Evolutionary conservation across 2,113 vertebrate species (phyloP).

Genomic region (Fulica atra): DNA sequence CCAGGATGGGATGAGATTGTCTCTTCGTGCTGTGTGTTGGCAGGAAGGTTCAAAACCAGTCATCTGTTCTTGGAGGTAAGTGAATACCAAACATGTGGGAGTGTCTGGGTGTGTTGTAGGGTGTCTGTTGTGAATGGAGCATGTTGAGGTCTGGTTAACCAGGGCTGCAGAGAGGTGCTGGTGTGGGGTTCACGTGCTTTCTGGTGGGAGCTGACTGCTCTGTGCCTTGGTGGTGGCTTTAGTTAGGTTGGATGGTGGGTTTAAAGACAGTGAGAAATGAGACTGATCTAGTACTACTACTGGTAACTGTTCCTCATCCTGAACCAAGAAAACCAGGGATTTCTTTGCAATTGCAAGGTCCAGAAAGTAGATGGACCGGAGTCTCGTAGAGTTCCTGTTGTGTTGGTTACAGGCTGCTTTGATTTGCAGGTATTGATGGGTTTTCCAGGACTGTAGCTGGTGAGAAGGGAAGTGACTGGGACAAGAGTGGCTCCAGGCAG

Average conservation of each 20-base stretch:
- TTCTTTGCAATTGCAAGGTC: not conserved
- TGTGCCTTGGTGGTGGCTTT: not conserved
- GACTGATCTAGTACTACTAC: not conserved
- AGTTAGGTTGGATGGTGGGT: accelerated
- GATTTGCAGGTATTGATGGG: not conserved
- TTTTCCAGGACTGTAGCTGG: not conserved
- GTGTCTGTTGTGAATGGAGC: not conserved
- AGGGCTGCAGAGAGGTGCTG: not conserved
- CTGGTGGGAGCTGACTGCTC: not conserved
- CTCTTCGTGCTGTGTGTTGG: accelerated
- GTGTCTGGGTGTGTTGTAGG: accelerated
- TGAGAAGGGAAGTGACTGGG: not conserved
- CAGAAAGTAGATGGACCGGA: too few relatives aligned
- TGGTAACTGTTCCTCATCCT: not conserved
- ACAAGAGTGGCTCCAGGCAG: not conserved
- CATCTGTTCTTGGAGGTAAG: not conserved
- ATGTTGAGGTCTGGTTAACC: not conserved
- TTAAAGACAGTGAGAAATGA: not conserved
- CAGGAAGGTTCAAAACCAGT: not conserved
- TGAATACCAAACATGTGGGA: not conserved
- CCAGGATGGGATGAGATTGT: not conserved
- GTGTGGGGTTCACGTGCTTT: accelerated
- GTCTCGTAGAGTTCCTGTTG: not conserved
- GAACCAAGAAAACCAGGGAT: not conserved
- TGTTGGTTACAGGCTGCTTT: not conserved